These are phyloP conservation scores for Epizoanthus ramosus DNA, from an alignment of 92 coral and sea anemone genomes.

Conservation along the genomic window DNA sequence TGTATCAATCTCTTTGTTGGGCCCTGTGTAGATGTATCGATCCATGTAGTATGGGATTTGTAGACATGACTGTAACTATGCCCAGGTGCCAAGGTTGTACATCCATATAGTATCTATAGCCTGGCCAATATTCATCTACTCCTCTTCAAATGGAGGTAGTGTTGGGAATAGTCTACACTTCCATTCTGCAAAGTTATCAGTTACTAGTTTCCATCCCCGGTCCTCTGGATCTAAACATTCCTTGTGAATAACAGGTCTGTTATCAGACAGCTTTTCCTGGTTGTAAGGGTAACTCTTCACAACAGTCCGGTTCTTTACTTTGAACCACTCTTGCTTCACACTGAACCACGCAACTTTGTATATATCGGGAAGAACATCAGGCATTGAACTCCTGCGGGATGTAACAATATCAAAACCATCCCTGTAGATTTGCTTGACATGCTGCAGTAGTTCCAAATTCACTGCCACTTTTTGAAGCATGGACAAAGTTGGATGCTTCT, in stretches of 20 bases:
- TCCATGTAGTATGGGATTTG: too few relatives aligned
- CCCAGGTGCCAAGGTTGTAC: constrained; percentile 3
- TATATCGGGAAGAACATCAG: constrained; percentile 45
- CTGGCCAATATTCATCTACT: not conserved
- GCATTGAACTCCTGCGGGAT: constrained; percentile 35
- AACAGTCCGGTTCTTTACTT: constrained; percentile 26
- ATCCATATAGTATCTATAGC: not conserved
- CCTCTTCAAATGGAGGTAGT: not conserved
- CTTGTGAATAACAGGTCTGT: not conserved
- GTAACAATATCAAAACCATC: constrained; percentile 34
- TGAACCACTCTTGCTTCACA: constrained; percentile 51
- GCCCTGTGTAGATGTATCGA: too few relatives aligned
- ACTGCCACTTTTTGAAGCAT: constrained; percentile 49
- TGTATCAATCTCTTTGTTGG: too few relatives aligned
- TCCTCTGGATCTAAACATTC: constrained; percentile 34
- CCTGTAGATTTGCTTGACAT: constrained; percentile 17
- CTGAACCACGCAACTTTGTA: constrained; percentile 57
- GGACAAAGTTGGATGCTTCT: constrained; percentile 46
- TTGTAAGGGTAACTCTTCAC: constrained; percentile 34
- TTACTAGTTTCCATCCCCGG: constrained; percentile 2
- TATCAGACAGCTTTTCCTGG: constrained; percentile 27
- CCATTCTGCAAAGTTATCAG: constrained; percentile 18
- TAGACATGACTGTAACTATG: constrained; percentile 2
- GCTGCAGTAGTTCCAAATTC: constrained; percentile 31
- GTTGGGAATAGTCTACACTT: constrained; percentile 25